Percentiles rank a stretch among this genome's conserved stretches.
Conservation (phyloP, 2,797 vertebrate species). For the Platyrinchus mystaceus region DNA sequence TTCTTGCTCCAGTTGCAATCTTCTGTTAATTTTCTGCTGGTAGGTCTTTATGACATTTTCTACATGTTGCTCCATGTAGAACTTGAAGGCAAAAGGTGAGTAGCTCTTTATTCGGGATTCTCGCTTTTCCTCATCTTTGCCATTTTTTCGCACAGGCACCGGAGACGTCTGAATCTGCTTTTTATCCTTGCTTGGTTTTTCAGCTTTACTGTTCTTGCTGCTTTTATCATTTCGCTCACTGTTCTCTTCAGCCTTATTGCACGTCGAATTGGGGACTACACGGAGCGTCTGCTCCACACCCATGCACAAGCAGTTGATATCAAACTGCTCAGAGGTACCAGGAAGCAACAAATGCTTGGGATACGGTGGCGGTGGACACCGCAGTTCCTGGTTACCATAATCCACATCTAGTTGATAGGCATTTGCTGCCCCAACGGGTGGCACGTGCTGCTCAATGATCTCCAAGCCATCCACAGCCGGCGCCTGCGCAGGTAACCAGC, state of each 20-base stretch:
- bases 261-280: constrained; percentile 68
- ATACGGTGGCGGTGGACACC: constrained; percentile 93
- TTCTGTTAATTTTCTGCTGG: constrained; percentile 94
- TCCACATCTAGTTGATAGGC: constrained; percentile 81
- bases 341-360: constrained; percentile 88
- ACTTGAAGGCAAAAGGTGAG: constrained; percentile 97
- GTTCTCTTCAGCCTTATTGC: constrained; percentile 76
- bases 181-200: constrained; percentile 89
- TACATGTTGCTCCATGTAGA: constrained; percentile 99
- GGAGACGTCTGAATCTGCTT: constrained; percentile 98
- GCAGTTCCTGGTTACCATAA: constrained; percentile 79
- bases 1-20: constrained; percentile 95
- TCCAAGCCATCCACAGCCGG: constrained; percentile 69
- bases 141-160: constrained; percentile 90
- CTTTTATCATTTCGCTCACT: constrained; percentile 78
- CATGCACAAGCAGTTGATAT: constrained; percentile 72
- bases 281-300: constrained; percentile 83
- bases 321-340: constrained; percentile 76
- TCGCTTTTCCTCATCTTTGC: constrained; percentile 92
- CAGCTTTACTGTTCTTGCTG: constrained; percentile 81
- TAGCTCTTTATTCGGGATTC: constrained; percentile 98
- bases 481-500: constrained; percentile 86
- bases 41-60: constrained; percentile 98
- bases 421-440: constrained; percentile 76
- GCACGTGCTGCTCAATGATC: constrained; percentile 79